Conservation (phyloP, 1,140 invertebrate species). For the Neotoxoptera formosana region DNA sequence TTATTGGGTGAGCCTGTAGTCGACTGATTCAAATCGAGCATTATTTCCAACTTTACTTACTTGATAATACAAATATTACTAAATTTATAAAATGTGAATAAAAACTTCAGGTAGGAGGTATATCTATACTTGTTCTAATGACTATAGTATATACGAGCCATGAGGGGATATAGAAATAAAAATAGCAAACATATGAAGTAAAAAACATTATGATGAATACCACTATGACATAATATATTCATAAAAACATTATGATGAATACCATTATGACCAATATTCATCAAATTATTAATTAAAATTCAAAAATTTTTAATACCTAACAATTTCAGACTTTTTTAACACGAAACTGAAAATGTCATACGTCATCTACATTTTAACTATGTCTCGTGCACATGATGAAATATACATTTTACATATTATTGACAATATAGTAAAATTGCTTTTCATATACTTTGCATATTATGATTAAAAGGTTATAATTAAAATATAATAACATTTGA, state of each 20-base stretch:
- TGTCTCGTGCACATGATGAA: neutral
- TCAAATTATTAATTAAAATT: neutral
- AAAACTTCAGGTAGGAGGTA: no score
- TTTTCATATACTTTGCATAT: neutral
- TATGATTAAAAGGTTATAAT: slow-evolving; percentile 14
- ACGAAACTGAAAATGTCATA: neutral
- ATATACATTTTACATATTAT: neutral
- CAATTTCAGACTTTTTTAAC: neutral
- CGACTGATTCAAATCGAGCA: no score
- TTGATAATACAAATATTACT: neutral
- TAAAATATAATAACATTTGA: neutral
- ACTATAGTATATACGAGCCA: neutral
- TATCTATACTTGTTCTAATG: no score
- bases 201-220: neutral
- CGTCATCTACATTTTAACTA: neutral
- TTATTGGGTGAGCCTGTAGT: neutral
- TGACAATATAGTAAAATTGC: neutral
- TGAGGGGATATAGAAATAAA: neutral
- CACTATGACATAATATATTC: no score
- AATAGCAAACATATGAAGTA: neutral
- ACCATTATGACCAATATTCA: neutral
- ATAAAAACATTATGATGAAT: neutral
- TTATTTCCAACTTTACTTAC: no score
- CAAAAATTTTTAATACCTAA: neutral
- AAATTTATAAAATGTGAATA: neutral